Conservation (phyloP, 2,113 vertebrate genomes). For the Scopus umbretta region DNA sequence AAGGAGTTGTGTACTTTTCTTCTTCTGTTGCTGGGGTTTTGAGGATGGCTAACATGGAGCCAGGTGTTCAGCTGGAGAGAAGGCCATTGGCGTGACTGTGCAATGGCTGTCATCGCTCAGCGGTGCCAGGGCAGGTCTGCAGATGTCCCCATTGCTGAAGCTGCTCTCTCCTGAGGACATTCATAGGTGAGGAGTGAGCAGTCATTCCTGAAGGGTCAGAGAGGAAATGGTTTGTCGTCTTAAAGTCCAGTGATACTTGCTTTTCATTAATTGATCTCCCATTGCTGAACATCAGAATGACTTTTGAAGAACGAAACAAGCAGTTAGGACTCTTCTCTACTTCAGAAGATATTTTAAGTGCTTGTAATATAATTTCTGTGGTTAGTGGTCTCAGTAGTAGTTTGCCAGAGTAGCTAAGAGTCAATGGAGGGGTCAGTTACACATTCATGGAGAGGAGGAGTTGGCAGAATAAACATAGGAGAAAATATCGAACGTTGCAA, state of each 20-base stretch:
- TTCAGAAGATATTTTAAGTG: background rate
- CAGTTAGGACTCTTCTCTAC: background rate
- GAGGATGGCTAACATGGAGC: background rate
- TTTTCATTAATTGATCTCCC: background rate
- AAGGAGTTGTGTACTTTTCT: background rate
- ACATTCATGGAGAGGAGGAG: background rate
- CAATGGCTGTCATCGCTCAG: background rate
- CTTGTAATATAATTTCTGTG: background rate
- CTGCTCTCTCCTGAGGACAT: background rate
- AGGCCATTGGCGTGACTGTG: background rate
- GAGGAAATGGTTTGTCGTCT: background rate
- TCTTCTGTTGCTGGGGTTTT: background rate
- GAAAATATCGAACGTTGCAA: background rate
- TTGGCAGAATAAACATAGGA: background rate
- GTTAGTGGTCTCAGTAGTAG: background rate
- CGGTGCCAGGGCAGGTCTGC: background rate
- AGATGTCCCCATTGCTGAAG: background rate
- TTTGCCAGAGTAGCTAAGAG: background rate
- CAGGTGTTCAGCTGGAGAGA: background rate
- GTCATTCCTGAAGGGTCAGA: background rate
- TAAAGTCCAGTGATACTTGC: background rate
- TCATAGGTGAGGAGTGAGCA: background rate
- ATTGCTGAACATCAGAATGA: background rate
- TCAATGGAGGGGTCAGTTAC: background rate
- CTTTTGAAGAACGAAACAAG: background rate